These are phyloP conservation scores for Brachionus rotundiformis DNA, from an alignment of 1,140 invertebrate genomes.

Conservation along the genomic window DNA sequence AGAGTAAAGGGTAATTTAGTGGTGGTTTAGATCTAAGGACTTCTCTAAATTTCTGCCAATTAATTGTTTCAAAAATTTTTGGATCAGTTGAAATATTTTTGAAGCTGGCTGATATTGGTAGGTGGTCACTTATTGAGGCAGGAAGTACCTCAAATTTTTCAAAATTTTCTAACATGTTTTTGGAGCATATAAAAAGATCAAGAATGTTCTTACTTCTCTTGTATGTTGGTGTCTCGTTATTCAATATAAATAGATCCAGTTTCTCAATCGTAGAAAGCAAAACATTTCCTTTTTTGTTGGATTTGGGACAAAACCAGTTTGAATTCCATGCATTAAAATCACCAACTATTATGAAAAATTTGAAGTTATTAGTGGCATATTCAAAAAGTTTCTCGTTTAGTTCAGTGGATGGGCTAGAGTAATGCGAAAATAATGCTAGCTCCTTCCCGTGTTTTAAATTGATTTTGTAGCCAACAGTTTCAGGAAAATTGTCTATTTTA, in stretches of 20 bases:
- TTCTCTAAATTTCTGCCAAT: conserved; percentile 12
- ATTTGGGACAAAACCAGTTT: not conserved
- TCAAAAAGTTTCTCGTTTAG: conserved; percentile 1
- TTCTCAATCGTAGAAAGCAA: not conserved
- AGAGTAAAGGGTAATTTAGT: not conserved
- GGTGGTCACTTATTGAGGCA: not conserved
- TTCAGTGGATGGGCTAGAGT: not conserved
- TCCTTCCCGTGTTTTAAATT: not conserved
- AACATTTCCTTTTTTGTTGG: not conserved
- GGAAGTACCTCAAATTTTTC: not conserved
- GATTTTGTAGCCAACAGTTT: not conserved
- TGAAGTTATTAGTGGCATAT: not conserved
- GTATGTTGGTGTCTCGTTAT: not conserved
- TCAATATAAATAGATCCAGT: not conserved
- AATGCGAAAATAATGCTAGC: not conserved
- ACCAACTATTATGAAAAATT: not conserved
- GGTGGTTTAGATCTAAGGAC: not conserved
- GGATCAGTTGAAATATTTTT: not conserved
- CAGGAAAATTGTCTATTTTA: not conserved
- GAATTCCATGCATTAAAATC: not conserved
- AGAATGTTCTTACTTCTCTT: not conserved
- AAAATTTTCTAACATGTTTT: not conserved
- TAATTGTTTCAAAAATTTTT: not conserved
- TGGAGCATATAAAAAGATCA: not conserved
- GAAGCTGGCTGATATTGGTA: not conserved